A percentile compares a stretch with the other conserved stretches of the same genome.
phyloP scores from a whole-genome alignment of 2,797 vertebrate genomes.

The Erpetoichthys calabaricus region DNA sequence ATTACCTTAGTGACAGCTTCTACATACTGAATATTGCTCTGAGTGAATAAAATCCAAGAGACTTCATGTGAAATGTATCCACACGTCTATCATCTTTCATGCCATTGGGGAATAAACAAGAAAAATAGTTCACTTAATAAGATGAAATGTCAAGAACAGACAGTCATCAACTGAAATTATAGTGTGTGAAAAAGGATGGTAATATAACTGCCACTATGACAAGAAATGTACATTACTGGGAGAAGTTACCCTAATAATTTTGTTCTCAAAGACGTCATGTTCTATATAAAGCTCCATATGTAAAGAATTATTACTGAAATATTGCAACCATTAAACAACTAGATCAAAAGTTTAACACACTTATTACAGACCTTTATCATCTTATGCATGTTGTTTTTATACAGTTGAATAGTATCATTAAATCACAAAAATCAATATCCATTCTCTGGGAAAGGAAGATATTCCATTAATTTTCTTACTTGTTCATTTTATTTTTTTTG shows the following conservation, averaged over 20 bases:
- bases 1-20: constrained; percentile 21
- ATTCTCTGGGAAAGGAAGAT: too few relatives aligned
- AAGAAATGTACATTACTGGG: constrained; percentile 13
- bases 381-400: neutral
- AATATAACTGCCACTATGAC: constrained; percentile 18
- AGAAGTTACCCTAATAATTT: constrained; percentile 9
- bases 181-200: constrained; percentile 13
- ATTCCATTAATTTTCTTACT: too few relatives aligned
- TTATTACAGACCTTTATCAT: neutral
- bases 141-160: constrained; percentile 24
- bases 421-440: neutral
- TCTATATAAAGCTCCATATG: neutral
- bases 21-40: constrained; percentile 16
- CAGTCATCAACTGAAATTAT: constrained; percentile 16
- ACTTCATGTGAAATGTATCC: constrained; percentile 20
- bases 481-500: too few relatives aligned
- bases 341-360: neutral
- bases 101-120: constrained; percentile 23
- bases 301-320: neutral
- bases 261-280: neutral
- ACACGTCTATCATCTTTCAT: constrained; percentile 26
- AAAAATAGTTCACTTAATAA: constrained; percentile 31
- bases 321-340: neutral
- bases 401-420: neutral
- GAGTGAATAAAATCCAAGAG: constrained; percentile 18